Percentiles rank a stretch among this genome's conserved stretches.
These are phyloP conservation scores for Epizoanthus rinbou DNA, from an alignment of 92 coral and sea anemone species.

Conservation along the genomic window DNA sequence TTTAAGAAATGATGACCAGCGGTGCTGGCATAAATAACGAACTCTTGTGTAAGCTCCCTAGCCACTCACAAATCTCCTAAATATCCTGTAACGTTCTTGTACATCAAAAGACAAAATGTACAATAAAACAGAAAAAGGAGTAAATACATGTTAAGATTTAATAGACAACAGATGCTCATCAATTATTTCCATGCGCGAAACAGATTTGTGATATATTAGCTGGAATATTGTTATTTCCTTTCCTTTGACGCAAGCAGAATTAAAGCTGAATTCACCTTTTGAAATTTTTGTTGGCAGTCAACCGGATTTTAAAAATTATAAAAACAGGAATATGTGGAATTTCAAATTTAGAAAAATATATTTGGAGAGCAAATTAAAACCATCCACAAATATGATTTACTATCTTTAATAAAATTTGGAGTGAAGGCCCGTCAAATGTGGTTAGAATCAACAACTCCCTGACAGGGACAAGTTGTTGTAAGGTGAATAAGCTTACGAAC, in stretches of 20 bases:
- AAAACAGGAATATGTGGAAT: too few relatives aligned
- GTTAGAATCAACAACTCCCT: conserved; percentile 14
- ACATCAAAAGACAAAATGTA: background rate
- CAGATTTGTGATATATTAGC: background rate
- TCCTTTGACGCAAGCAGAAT: background rate
- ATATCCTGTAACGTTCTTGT: background rate
- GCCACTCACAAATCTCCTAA: background rate
- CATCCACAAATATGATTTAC: background rate
- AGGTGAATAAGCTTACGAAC: background rate
- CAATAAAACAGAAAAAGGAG: background rate
- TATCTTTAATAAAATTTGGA: background rate
- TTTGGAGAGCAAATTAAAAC: conserved; percentile 5
- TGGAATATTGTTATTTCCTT: background rate
- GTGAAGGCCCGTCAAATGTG: background rate
- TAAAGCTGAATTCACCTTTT: background rate
- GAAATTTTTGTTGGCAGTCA: too few relatives aligned
- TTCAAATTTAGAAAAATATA: background rate
- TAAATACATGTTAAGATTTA: background rate
- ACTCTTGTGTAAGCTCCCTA: too few relatives aligned
- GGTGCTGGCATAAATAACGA: too few relatives aligned
- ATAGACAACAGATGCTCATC: background rate
- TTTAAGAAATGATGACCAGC: too few relatives aligned
- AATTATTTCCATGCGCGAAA: background rate
- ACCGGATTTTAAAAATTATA: too few relatives aligned
- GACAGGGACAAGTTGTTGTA: background rate